Evolutionary conservation across 1,140 invertebrate genomes (phyloP), one percentile per base, ranked within the genome.

Genomic region (Ooceraea biroi): DNA sequence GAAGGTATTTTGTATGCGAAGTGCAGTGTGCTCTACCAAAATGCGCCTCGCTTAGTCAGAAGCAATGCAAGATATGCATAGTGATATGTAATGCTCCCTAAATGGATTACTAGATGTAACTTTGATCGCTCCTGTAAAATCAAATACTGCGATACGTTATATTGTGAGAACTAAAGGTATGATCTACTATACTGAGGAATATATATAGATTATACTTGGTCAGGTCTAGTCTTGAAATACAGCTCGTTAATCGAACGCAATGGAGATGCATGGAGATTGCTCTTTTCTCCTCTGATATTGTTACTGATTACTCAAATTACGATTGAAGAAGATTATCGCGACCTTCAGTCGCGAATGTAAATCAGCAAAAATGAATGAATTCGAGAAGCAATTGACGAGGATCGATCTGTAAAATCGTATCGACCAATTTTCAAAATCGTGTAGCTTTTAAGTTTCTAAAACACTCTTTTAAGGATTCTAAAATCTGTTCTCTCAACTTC

Each of bases 201-300:
- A 17, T 7, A 17, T 19, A 57, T 71, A 65, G 52, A 71, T 87
- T 61, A 44, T 30, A 74, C 7, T 65, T 78, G 68, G 48, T 55
- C n/a, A 27, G 48, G 61, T 88, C 87, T 88, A 88, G 87, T 88
- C 87, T 57, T 68, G 52, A 25, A 27, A 63, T 71, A 61, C 66
- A 88, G 27, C 68, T 82, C 12, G 50, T 46, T 66, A 52, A 36
- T 12, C 30, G n/a, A 71, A 57, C 30, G n/a, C 25, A 36, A 55
- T 61, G 0, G n/a, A n/a, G n/a, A n/a, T 19, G 17, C 19, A 48
- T 14, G 27, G 22, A 57, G 58, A 27, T 66, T 36, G 27, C 12
- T 63, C 25, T 25, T 30, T 10, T 61, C 30, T 17, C n/a, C 27
- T 52, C 48, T 17, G 27, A 48, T 69, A 12, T 60, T 68, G 30